Percentiles rank a stretch among this genome's conserved stretches.
Conservation (phyloP, 2,888 invertebrate species). For the Andricus curvator region DNA sequence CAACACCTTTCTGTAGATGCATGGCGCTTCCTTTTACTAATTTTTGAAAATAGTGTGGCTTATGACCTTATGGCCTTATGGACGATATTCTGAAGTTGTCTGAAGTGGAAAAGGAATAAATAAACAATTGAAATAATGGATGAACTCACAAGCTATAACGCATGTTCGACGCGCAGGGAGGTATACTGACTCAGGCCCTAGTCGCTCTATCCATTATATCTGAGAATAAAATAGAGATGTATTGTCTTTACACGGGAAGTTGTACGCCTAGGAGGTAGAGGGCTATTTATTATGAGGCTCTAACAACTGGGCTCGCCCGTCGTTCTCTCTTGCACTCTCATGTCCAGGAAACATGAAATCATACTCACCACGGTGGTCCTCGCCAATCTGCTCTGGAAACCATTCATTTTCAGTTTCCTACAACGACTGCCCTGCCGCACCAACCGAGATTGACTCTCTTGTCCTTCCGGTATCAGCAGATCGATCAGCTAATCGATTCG, state of each 20-base stretch:
- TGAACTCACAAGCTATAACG: conserved; percentile 14
- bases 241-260: conserved; percentile 38
- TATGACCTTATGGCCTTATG: too few relatives aligned
- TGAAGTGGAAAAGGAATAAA: not conserved
- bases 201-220: conserved; percentile 22
- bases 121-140: conserved; percentile 17
- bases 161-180: conserved; percentile 12
- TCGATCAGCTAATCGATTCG: conserved; percentile 34
- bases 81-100: not conserved
- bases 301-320: conserved; percentile 24
- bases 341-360: conserved; percentile 25
- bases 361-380: conserved; percentile 33
- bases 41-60: not conserved
- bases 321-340: conserved; percentile 1
- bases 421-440: not conserved
- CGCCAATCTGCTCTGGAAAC: conserved; percentile 26
- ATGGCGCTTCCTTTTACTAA: too few relatives aligned
- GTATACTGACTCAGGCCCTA: not conserved
- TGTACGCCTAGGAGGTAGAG: conserved; percentile 20
- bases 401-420: conserved; percentile 25
- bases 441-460: conserved; percentile 23
- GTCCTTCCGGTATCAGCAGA: conserved; percentile 29
- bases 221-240: conserved; percentile 33
- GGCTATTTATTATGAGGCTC: not conserved
- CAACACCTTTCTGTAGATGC: too few relatives aligned